Base-by-base conservation (phyloP, 2,113 vertebrate species). In the Pteropus alecto region DNA sequence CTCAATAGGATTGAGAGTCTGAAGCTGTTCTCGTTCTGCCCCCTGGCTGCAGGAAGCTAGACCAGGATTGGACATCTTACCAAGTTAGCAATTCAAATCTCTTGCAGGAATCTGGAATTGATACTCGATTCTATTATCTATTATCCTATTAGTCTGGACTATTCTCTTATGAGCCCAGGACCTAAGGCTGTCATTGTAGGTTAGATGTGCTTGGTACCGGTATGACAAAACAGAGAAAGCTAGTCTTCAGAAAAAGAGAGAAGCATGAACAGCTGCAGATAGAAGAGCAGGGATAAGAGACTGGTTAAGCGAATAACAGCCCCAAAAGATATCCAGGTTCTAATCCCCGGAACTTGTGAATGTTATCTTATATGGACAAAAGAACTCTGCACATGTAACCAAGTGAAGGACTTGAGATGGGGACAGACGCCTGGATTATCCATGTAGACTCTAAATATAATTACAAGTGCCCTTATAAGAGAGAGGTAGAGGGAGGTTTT, bases 41-140 rank as follows among this genome's bases (percentile, higher is more conserved):
- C 13, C 78, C 78, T 48, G 5, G 56, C 13, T 78, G 60, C 9
- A 70, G 48, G 54, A 94, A 92, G 86, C 70, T 87, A 26, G 43
- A 88, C 35, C 24, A 51, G 46, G 2, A 43, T 6, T 94, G 30
- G 28, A 60, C 13, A 88, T 65, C 33, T 74, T 21, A 73, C 26
- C 91, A 96, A 67, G 28, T n/a, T 24, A 88, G 41, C n/a, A 26
- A 48, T 91, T 95, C 77, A 83, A 28, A 90, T 10, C 48, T 87
- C 84, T 46, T 83, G 8, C 46, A 48, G 65, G 18, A 82, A 96
- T 74, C 33, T 95, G 65, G 54, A 95, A 87, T 38, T 79, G 51
- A 95, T 35, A 70, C 2, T 86, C 28, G 71, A 46, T 60, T 90
- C 33, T 70, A 70, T 54, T 78, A 41, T 61, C 15, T 78, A 61